Evolutionary conservation across 1,140 invertebrate genomes (phyloP).

Genomic region (Sinella curviseta): DNA sequence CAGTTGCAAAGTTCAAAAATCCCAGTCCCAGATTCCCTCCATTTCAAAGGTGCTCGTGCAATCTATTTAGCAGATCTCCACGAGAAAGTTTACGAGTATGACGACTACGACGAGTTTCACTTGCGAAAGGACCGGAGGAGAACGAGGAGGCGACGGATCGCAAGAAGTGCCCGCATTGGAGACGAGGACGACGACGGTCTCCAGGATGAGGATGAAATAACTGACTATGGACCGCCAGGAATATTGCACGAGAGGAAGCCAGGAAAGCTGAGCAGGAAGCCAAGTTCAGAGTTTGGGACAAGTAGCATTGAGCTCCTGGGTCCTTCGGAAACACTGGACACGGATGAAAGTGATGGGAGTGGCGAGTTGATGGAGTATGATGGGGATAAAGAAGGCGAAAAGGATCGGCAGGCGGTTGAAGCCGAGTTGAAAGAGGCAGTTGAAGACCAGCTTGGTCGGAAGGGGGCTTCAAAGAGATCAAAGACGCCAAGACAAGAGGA

Average conservation of each 20-base stretch:
- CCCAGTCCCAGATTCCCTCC: slow-evolving; percentile 43
- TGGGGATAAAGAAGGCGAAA: neutral
- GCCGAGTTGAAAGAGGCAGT: neutral
- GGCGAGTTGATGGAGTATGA: neutral
- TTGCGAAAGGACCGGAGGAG: neutral
- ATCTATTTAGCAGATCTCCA: slow-evolving; percentile 41
- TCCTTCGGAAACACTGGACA: neutral
- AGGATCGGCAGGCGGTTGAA: neutral
- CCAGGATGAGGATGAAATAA: slow-evolving; percentile 27
- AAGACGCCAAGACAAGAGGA: neutral
- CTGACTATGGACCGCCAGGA: slow-evolving; percentile 5
- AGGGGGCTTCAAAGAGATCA: neutral
- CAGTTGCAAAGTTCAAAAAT: slow-evolving; percentile 40
- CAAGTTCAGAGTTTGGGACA: neutral
- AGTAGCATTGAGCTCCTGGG: neutral
- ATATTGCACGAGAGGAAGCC: neutral
- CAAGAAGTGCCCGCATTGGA: neutral
- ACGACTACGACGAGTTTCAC: slow-evolving; percentile 13
- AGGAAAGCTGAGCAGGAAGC: neutral
- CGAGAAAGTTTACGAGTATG: slow-evolving; percentile 34
- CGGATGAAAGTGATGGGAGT: neutral
- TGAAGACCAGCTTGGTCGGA: neutral
- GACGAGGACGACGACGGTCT: slow-evolving; percentile 35
- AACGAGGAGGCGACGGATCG: neutral
- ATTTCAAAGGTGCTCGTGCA: slow-evolving; percentile 24